phyloP scores from a whole-genome alignment of 2,113 vertebrate genomes.

The Dascyllus trimaculatus region DNA sequence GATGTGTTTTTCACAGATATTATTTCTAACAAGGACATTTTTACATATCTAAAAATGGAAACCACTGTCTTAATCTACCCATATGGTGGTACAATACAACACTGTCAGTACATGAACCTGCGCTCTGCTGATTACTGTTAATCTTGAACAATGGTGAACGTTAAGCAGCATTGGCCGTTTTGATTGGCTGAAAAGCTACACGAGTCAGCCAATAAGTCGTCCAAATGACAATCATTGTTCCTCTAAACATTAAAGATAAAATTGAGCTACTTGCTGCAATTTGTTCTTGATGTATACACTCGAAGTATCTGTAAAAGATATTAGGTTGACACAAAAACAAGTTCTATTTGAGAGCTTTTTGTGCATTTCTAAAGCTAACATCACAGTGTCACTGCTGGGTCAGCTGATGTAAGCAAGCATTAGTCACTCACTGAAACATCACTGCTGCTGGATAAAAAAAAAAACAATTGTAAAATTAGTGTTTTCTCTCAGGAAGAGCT shows the following conservation, averaged over 20 bases:
- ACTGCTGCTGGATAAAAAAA: slow-evolving; percentile 2
- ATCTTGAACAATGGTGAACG: not conserved
- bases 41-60: slow-evolving; percentile 4
- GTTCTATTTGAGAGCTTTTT: not conserved
- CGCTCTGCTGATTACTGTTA: slow-evolving; percentile 5
- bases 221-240: not conserved
- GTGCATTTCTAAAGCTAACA: slow-evolving; percentile 4
- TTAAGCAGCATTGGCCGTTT: slow-evolving; percentile 1
- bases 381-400: slow-evolving; percentile 9
- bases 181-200: not conserved
- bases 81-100: not conserved
- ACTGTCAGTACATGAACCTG: not conserved
- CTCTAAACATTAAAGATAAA: not conserved
- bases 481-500: slow-evolving; percentile 8
- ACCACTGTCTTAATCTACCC: not conserved
- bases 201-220: not conserved
- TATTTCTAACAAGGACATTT: not conserved
- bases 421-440: slow-evolving; percentile 6
- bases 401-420: slow-evolving; percentile 30
- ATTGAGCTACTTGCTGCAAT: not conserved
- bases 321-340: not conserved
- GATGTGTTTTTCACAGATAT: slow-evolving; percentile 4
- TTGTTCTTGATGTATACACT: not conserved
- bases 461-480: slow-evolving; percentile 17
- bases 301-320: not conserved